Evolutionary conservation across 1,140 invertebrate species (phyloP).

Genomic region (Lordiphosa mommai): DNA sequence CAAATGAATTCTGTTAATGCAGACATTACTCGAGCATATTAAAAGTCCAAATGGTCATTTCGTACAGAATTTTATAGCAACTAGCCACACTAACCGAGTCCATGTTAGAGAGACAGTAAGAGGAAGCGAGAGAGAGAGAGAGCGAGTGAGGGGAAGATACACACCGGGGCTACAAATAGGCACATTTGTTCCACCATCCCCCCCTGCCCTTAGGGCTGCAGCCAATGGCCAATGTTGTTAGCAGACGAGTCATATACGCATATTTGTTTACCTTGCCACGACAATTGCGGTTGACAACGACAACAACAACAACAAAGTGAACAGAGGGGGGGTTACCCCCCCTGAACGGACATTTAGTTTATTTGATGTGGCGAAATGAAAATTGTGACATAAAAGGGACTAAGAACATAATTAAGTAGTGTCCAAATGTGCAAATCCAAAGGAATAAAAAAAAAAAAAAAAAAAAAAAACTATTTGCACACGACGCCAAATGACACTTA

Average conservation of each 20-base stretch:
- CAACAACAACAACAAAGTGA: constrained; percentile 8
- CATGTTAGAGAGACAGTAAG: too few species aligned
- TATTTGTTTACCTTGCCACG: constrained; percentile 76
- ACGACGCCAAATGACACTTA: constrained; percentile 62
- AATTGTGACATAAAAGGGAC: constrained; percentile 78
- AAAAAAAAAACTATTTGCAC: constrained; percentile 1
- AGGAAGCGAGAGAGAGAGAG: too few species aligned
- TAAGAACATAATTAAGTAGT: constrained; percentile 77
- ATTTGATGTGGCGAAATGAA: constrained; percentile 76
- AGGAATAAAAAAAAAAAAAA: constrained; percentile 56
- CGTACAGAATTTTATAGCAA: constrained; percentile 77
- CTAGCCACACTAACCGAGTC: constrained; percentile 38
- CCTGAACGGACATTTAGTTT: constrained; percentile 60
- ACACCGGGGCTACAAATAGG: constrained; percentile 54
- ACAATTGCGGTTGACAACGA: constrained; percentile 63
- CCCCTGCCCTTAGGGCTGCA: constrained; percentile 28
- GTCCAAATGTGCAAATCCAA: constrained; percentile 74
- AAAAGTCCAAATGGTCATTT: constrained; percentile 79
- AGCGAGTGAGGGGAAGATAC: constrained; percentile 7
- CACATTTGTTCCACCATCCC: constrained; percentile 59
- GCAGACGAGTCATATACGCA: constrained; percentile 51
- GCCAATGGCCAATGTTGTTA: constrained; percentile 70
- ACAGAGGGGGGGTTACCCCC: constrained; percentile 3
- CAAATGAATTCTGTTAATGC: constrained; percentile 79
- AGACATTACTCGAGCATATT: constrained; percentile 79